Base-by-base conservation (phyloP, 2,113 vertebrate genomes). In the Speoplatyrhinus poulsoni region DNA sequence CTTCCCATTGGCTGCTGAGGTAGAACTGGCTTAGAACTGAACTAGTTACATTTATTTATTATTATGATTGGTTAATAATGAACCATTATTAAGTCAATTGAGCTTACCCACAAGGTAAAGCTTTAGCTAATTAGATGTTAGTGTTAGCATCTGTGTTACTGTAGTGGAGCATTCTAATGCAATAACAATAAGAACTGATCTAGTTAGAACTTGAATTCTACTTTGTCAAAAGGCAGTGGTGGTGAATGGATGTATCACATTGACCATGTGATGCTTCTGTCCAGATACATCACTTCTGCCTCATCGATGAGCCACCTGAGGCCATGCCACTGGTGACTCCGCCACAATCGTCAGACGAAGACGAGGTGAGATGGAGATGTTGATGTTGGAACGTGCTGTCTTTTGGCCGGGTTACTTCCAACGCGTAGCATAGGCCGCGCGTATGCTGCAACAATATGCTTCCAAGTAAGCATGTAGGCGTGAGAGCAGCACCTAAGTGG, bases 301-400 rank as follows among this genome's bases (percentile, higher is more conserved):
- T 81, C 65, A 93, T 93, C 15, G 94, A 95, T 57, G 12, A 82
- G 57, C 71, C 71, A 0, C 83, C 77, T 36, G 87, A 82, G 55
- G 84, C 91, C 59, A 81, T 79, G 32, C 85, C 89, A 1, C 76
- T 95, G 74, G 82, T 90, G 70, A 91, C 86, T 1, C 90, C 90
- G 0, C 89, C 88, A 2, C 95, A 96, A 64, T 96, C 96, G 0
- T 96, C 95, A 15, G 90, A 92, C 0, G 96, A 97, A 0, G 95
- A 97, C 72, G 96, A 98, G 86, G 86, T 85, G 75, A 47, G 32
- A n/a, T 74, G 46, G 15, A 46, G 0, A 6, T 41, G 13, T 32
- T n/a, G 58, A 53, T 33, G 4, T 46, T 32, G 7, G 52, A 17
- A 3, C 13, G 13, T n/a, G n/a, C 33, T 16, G 13, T 48, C 4